A percentile compares a stretch with the other conserved stretches of the same genome.
Evolutionary conservation across 2,888 invertebrate genomes (phyloP).

Genomic region (Buathra laborator): DNA sequence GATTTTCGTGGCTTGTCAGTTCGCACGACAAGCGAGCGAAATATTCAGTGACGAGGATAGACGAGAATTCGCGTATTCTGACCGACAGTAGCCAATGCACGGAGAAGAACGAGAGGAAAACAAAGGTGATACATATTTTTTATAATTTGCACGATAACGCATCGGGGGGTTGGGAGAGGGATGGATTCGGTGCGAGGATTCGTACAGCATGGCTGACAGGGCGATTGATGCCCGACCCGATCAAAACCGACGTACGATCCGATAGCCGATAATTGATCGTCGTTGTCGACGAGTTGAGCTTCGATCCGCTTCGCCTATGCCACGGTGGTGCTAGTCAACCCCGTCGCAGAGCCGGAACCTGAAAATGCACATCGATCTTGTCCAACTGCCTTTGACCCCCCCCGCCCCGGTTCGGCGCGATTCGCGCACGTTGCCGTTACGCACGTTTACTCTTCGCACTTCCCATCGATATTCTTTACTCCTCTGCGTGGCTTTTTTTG

Average conservation of each 20-base stretch:
- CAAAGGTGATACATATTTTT: constrained; percentile 69
- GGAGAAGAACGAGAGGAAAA: constrained; percentile 56
- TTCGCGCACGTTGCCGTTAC: constrained; percentile 47
- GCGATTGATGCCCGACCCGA: constrained; percentile 70
- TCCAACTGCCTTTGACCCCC: constrained; percentile 72
- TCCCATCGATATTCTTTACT: constrained; percentile 16
- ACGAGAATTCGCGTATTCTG: not conserved
- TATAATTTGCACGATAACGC: constrained; percentile 66
- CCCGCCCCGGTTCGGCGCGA: constrained; percentile 37
- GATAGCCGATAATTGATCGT: constrained; percentile 77
- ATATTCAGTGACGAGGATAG: not conserved
- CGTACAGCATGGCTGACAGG: constrained; percentile 53
- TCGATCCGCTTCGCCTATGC: constrained; percentile 37
- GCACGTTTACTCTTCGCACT: constrained; percentile 51
- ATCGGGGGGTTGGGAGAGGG: constrained; percentile 29
- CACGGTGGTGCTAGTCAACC: constrained; percentile 9
- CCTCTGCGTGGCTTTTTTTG: constrained; percentile 10
- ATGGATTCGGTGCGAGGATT: constrained; percentile 19
- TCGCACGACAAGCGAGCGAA: constrained; percentile 38
- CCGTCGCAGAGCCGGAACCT: constrained; percentile 47
- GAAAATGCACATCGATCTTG: constrained; percentile 78
- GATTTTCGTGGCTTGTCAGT: constrained; percentile 43
- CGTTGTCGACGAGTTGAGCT: constrained; percentile 55
- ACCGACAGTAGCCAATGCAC: not conserved
- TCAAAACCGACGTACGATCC: constrained; percentile 76